Conservation (phyloP, 2,797 vertebrate genomes). For the Poeciliopsis infans region DNA sequence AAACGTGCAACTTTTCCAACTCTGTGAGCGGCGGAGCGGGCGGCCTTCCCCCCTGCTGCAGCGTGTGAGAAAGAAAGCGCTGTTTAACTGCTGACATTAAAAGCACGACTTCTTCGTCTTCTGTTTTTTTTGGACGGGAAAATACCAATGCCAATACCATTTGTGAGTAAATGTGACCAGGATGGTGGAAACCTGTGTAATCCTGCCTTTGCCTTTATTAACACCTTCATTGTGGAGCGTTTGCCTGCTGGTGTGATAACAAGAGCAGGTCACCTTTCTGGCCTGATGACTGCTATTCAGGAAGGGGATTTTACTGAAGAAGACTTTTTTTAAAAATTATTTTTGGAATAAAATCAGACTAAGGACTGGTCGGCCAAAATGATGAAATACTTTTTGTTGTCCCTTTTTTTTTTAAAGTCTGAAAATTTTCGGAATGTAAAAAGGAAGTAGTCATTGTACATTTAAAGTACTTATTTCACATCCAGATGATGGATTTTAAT, state of each 20-base stretch:
- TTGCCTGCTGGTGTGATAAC: constrained; percentile 50
- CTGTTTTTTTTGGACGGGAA: not conserved
- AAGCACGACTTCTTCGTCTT: not conserved
- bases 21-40: constrained; percentile 53
- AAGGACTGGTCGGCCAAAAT: constrained; percentile 33
- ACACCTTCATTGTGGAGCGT: constrained; percentile 60
- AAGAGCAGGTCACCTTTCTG: constrained; percentile 5
- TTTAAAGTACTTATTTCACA: no score
- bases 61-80: constrained; percentile 50
- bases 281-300: not conserved
- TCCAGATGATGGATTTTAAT: not conserved
- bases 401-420: not conserved
- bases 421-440: not conserved
- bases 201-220: constrained; percentile 15
- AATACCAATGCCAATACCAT: not conserved
- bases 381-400: not conserved
- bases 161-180: constrained; percentile 4
- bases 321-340: no score
- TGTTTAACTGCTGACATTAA: constrained; percentile 29
- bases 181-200: not conserved
- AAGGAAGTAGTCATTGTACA: not conserved
- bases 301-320: not conserved
- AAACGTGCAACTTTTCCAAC: constrained; percentile 77
- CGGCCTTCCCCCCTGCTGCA: constrained; percentile 45
- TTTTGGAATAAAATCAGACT: not conserved